Evolutionary conservation across 2,888 invertebrate species (phyloP), one percentile per base, ranked within the genome.

Genomic region (Campoplex capitator): DNA sequence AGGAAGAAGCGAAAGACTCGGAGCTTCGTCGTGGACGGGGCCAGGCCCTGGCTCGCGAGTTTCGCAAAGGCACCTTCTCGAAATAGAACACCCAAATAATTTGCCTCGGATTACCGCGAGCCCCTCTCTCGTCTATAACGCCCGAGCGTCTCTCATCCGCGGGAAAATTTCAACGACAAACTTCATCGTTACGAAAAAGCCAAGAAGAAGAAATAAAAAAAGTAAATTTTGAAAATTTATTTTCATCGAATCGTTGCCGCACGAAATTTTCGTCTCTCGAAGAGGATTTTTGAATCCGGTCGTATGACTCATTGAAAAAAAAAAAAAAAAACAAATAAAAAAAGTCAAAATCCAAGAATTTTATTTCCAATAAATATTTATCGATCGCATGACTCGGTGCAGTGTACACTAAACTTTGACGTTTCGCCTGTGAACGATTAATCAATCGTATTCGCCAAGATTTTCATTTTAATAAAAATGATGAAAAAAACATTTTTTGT

Each of bases 1-100:
- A 90, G 88, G 84, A 86, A 87, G 74, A 82, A 82, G 75, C 81
- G 84, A 62, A 62, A 79, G 77, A 73, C 83, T 84, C 83, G 80
- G 51, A 62, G 88, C 58, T 62, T 62, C 89, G 89, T 85, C 87
- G 88, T 88, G 89, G 87, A 78, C 82, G 90, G 88, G 91, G 87
- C 90, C 91, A 92, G 92, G 92, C 91, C 80, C 91, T 91, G 92
- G 91, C 91, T 91, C 89, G 92, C 90, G 91, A 92, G 92, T 94
- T 94, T 94, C 94, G 94, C 94, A 94, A 94, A 94, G 93, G 94
- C 94, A 94, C 94, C 94, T 94, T 94, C 94, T 94, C 92, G 92
- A 94, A 94, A 94, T 94, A 94, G 94, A 94, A 93, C 94, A 92
- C 94, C 94, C 93, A 94, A 94, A 94, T 94, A 94, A 94, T 94